Base-by-base conservation (phyloP, 2,113 vertebrate genomes). In the Fregata magnificens region DNA sequence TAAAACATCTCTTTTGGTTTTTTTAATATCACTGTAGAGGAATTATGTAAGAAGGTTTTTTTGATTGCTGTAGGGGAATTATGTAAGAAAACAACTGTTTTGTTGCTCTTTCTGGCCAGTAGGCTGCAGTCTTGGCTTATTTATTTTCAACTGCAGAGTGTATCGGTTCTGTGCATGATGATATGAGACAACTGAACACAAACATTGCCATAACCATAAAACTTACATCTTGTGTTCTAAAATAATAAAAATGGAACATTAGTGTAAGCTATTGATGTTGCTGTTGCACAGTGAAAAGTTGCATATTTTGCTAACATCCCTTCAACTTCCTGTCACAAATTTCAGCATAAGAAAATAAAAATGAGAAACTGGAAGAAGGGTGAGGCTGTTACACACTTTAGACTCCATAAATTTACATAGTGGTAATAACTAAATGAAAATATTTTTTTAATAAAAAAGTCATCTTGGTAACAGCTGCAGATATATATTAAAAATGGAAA, bases 71-170 rank as follows among this genome's bases (percentile, higher is more conserved):
- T 82, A 45, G 45, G 81, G 28, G 25, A 86, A 21, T 76, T 82
- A 22, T 25, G 18, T 87, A 63, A 81, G 42, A 81, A 92, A 88
- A 72, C 15, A 73, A 9, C 7, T 91, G 2, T 76, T 92, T 20
- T 79, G 28, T 9, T 92, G 22, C 10, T 84, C 13, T 84, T 78
- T 88, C 31, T 92, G 76, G 44, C 88, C 88, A 0, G 77, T 88
- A 97, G 94, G 86, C 86, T 82, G 96, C 94, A 97, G 78, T 72
- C 77, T 95, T 91, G 69, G 31, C 49, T 95, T 79, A 82, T 26
- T 63, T 92, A 79, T 95, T 95, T 93, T 93, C 29, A 82, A 11
- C 31, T 85, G 49, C 44, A 85, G 53, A 50, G 85, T 45, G 4
- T 65, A 62, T 65, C 2, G 0, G 19, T 49, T 95, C 81, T 82